A percentile compares a stretch with the other conserved stretches of the same genome.
phyloP scores from a whole-genome alignment of 2,888 invertebrate species.

The Lasioglossum pauxillum region DNA sequence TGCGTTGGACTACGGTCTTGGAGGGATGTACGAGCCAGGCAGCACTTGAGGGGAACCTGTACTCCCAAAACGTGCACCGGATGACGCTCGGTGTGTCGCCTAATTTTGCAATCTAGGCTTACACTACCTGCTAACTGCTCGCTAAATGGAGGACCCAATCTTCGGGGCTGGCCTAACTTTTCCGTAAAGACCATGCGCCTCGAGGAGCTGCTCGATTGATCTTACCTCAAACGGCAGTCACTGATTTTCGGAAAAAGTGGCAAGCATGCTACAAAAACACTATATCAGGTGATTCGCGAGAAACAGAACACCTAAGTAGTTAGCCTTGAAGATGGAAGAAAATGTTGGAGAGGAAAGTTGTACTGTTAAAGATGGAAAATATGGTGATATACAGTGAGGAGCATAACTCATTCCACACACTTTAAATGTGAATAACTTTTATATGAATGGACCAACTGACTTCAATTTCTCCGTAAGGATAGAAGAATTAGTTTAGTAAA shows the following conservation, averaged over 20 bases:
- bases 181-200: constrained; percentile 42
- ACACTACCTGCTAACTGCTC: constrained; percentile 81
- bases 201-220: background rate
- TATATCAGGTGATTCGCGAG: too few relatives aligned
- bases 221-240: background rate
- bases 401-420: too few relatives aligned
- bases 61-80: constrained; percentile 70
- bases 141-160: constrained; percentile 82
- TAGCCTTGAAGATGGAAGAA: too few relatives aligned
- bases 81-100: constrained; percentile 74
- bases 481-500: too few relatives aligned
- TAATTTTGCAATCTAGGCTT: constrained; percentile 82
- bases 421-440: too few relatives aligned
- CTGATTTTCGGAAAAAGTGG: background rate
- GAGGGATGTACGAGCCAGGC: constrained; percentile 72
- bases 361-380: too few relatives aligned
- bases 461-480: too few relatives aligned
- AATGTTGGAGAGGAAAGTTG: too few relatives aligned
- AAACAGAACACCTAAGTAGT: too few relatives aligned
- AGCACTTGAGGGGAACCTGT: constrained; percentile 74
- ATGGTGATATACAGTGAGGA: too few relatives aligned
- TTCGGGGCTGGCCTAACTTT: constrained; percentile 68
- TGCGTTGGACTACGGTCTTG: constrained; percentile 72
- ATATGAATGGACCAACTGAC: too few relatives aligned
- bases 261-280: too few relatives aligned